phyloP scores from a whole-genome alignment of 1,140 invertebrate species.

The Pseudomyrmex dendroicus region DNA sequence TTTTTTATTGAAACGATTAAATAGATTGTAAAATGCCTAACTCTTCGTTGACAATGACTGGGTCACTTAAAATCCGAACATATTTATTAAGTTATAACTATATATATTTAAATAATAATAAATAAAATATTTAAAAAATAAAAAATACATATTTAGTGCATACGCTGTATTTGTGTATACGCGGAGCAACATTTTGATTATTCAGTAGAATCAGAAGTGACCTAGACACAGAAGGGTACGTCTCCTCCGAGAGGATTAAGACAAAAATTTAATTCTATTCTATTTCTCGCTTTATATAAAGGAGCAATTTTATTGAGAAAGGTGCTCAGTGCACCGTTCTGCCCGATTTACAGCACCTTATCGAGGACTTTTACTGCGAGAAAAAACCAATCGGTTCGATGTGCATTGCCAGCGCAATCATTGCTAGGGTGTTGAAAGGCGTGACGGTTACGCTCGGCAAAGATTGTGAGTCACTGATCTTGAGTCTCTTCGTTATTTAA shows the following conservation, averaged over 20 bases:
- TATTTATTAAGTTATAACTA: background rate
- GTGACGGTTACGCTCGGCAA: constrained; percentile 87
- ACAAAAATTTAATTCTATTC: background rate
- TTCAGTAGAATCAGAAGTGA: no score
- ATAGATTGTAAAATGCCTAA: no score
- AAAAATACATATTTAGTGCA: background rate
- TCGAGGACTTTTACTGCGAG: constrained; percentile 86
- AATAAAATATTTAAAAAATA: background rate
- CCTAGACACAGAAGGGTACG: no score
- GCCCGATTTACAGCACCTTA: constrained; percentile 84
- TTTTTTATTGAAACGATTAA: no score
- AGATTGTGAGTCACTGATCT: constrained; percentile 74
- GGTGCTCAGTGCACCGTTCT: constrained; percentile 85
- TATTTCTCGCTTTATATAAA: constrained; percentile 71
- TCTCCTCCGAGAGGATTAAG: background rate
- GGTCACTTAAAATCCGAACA: background rate
- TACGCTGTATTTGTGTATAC: no score
- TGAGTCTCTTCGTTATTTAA: background rate
- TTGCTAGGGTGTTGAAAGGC: constrained; percentile 85
- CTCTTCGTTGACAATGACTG: background rate
- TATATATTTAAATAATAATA: no score
- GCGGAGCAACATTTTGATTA: no score
- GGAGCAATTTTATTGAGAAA: constrained; percentile 86
- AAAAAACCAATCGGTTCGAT: constrained; percentile 87
- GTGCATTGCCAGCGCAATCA: constrained; percentile 87